A percentile compares a stretch with the other conserved stretches of the same genome.
These are phyloP conservation scores for Bombus sylvicola DNA, from an alignment of 1,140 invertebrate genomes.

Conservation along the genomic window DNA sequence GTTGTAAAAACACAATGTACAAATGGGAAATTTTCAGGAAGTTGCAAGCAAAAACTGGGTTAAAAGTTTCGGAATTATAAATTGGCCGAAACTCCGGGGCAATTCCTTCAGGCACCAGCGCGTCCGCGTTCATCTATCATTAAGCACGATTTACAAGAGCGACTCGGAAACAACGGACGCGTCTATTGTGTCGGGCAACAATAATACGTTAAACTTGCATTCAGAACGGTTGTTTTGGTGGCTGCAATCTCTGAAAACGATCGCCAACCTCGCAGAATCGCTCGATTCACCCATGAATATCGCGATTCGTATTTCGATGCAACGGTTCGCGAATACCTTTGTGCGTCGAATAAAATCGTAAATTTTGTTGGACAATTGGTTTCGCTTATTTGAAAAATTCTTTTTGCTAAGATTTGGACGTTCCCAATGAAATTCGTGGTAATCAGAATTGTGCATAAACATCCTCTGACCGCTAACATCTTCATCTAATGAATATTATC, in stretches of 20 bases:
- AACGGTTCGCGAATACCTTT: neutral
- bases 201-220: slow-evolving; percentile 13
- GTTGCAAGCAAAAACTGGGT: neutral
- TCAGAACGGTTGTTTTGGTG: slow-evolving; percentile 1
- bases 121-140: slow-evolving; percentile 17
- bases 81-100: neutral
- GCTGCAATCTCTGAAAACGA: slow-evolving; percentile 12
- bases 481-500: too few relatives aligned
- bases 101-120: neutral
- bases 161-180: neutral
- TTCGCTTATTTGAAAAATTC: too few relatives aligned
- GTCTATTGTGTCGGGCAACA: slow-evolving; percentile 1
- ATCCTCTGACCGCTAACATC: too few relatives aligned
- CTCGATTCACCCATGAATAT: neutral
- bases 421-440: too few relatives aligned
- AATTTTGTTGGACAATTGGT: neutral
- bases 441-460: too few relatives aligned
- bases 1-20: neutral
- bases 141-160: slow-evolving; percentile 4
- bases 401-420: too few relatives aligned
- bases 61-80: slow-evolving; percentile 32
- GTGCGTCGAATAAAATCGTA: neutral
- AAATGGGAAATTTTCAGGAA: neutral
- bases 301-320: neutral
- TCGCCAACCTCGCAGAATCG: neutral